Percentiles rank a stretch among this genome's conserved stretches.
These are phyloP conservation scores for Aegotheles bennettii DNA, from an alignment of 2,113 vertebrate genomes.

Conservation along the genomic window DNA sequence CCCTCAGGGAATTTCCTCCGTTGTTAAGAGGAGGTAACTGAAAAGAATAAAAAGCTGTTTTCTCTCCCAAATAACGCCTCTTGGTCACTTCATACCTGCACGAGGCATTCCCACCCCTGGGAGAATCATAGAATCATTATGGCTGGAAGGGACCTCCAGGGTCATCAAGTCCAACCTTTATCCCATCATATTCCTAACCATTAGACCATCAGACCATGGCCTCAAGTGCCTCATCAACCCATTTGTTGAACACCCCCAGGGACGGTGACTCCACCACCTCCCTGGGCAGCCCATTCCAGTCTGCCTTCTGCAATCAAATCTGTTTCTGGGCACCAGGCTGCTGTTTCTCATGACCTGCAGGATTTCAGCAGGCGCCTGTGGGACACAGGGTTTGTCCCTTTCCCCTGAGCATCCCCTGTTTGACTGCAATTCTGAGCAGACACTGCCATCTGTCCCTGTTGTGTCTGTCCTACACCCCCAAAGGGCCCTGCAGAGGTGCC, in stretches of 20 bases:
- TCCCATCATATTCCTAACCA: too few relatives aligned
- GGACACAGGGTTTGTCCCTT: background rate
- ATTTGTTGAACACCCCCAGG: too few relatives aligned
- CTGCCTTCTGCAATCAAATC: fast-evolving
- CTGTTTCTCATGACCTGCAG: fast-evolving
- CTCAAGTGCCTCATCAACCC: too few relatives aligned
- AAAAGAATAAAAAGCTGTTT: background rate
- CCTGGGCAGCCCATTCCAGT: too few relatives aligned
- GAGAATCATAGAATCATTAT: too few relatives aligned
- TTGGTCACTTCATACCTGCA: background rate
- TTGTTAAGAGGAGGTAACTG: background rate
- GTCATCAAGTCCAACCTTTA: too few relatives aligned
- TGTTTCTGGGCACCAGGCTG: background rate
- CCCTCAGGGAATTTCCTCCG: fast-evolving
- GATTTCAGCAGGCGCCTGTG: background rate
- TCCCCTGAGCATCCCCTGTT: background rate
- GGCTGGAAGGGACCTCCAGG: too few relatives aligned
- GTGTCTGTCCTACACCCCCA: fast-evolving
- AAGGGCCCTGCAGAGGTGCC: background rate
- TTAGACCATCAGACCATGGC: too few relatives aligned
- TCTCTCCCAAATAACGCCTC: background rate
- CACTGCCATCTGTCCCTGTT: fast-evolving
- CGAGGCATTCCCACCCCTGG: fast-evolving
- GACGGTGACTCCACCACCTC: too few relatives aligned
- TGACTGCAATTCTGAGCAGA: background rate